Evolutionary conservation across 2,888 invertebrate species (phyloP), one percentile per base, ranked within the genome.

Genomic region (Palloptera scutellata): DNA sequence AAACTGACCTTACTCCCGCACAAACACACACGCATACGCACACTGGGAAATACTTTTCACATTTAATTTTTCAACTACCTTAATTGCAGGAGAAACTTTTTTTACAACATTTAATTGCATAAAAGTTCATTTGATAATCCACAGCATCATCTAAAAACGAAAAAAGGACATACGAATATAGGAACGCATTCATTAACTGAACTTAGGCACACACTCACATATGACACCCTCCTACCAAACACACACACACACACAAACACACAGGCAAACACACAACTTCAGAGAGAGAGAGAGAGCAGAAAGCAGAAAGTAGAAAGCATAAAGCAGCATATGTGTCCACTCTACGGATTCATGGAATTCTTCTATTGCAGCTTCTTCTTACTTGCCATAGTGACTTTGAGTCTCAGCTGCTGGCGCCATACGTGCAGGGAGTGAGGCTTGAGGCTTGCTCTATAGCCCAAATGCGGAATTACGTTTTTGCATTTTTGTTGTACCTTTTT

Each of bases 51-150:
- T 41, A 68, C 64, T 59, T 53, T 74, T 74, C 73, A 70, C 74
- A 73, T 73, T 75, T 73, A 72, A 74, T 75, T 74, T 75, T 72
- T 70, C 73, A 74, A 81, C 81, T 81, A 81, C 81, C 81, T 81
- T 81, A 81, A 81, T 81, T 81, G 81, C 80, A 79, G 79, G 77
- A 72, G 64, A 59, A 66, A 72, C 69, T 61, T 69, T 66, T 67
- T 70, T 67, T 60, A 65, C 52, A 71, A 76, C 73, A 74, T 75
- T 76, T 76, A 76, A 75, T 75, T 75, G 74, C 72, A 74, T 64
- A 70, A 74, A 75, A 75, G 75, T 76, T 72, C 75, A 75, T 72
- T 71, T 73, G 69, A 74, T 74, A 74, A 74, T 73, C 74, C 72
- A 53, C 43, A 30, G 53, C n/a, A 30, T 30, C 30, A 30, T 30